These are phyloP conservation scores for Cephus pulcher DNA, from an alignment of 2,888 invertebrate species.

Conservation along the genomic window DNA sequence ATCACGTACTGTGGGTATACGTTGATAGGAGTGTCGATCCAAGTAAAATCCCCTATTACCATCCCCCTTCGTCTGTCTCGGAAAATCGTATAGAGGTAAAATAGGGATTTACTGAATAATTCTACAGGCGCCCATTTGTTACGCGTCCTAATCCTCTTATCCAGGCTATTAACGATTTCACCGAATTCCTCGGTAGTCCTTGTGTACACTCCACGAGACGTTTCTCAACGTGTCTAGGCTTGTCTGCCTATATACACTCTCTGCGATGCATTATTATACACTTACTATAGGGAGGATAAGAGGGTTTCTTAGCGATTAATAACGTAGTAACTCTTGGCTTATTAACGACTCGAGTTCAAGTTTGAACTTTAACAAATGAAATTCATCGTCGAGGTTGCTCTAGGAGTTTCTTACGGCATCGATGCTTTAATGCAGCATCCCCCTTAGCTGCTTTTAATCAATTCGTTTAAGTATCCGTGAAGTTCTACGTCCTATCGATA, in stretches of 20 bases:
- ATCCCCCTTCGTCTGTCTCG: neutral
- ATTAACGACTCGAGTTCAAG: conserved; percentile 30
- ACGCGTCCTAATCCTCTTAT: neutral
- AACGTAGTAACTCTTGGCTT: conserved; percentile 36
- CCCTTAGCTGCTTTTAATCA: conserved; percentile 41
- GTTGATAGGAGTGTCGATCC: conserved; percentile 12
- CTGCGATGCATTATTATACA: neutral
- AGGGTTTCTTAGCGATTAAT: conserved; percentile 40
- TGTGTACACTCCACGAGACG: neutral
- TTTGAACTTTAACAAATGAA: conserved; percentile 13
- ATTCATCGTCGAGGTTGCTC: conserved; percentile 10
- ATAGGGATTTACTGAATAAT: neutral
- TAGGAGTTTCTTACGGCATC: conserved; percentile 3
- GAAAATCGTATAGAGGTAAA: neutral
- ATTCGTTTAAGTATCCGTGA: conserved; percentile 52
- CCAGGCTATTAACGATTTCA: neutral
- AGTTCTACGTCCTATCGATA: conserved; percentile 33
- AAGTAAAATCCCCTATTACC: neutral
- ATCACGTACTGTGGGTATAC: conserved; percentile 12
- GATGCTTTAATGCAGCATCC: conserved; percentile 1
- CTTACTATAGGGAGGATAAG: neutral
- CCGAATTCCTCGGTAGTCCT: neutral
- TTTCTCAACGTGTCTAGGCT: neutral
- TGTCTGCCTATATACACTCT: neutral
- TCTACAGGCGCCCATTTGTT: neutral